phyloP scores from a whole-genome alignment of 2,888 invertebrate species.

The Rapana venosa region DNA sequence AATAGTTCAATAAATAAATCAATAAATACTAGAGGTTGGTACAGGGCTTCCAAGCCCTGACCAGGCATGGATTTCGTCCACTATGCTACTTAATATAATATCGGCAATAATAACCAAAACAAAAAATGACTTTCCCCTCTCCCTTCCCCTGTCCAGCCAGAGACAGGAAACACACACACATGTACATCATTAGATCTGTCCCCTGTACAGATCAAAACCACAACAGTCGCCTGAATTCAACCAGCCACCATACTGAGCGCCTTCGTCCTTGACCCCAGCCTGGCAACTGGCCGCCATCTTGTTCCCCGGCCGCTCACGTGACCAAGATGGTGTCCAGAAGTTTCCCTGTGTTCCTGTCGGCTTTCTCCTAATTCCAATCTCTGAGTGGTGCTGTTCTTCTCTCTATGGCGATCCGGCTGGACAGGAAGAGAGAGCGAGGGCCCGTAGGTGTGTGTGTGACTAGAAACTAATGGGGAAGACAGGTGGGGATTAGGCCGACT shows the following conservation, averaged over 20 bases:
- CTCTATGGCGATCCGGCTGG: background rate
- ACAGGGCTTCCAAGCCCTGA: background rate
- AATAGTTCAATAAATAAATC: conserved; percentile 23
- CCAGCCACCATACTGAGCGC: background rate
- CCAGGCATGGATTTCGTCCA: conserved; percentile 14
- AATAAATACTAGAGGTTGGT: conserved; percentile 12
- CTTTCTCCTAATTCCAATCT: background rate
- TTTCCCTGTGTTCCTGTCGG: background rate
- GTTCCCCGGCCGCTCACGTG: background rate
- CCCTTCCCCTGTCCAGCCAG: background rate
- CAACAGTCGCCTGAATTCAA: background rate
- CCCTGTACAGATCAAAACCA: too few species aligned
- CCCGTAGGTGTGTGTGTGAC: background rate
- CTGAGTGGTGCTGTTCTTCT: background rate
- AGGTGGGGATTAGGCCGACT: conserved; percentile 46
- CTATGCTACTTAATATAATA: background rate
- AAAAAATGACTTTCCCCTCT: background rate
- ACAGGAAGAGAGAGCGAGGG: background rate
- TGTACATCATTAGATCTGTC: too few species aligned
- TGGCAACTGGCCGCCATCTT: conserved; percentile 13
- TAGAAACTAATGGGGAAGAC: background rate
- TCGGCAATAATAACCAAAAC: background rate
- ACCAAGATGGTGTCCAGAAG: conserved; percentile 5
- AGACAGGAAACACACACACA: background rate
- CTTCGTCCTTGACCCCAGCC: conserved; percentile 35